These are phyloP conservation scores for Whitmania pigra DNA, from an alignment of 1,140 invertebrate species.

Conservation along the genomic window DNA sequence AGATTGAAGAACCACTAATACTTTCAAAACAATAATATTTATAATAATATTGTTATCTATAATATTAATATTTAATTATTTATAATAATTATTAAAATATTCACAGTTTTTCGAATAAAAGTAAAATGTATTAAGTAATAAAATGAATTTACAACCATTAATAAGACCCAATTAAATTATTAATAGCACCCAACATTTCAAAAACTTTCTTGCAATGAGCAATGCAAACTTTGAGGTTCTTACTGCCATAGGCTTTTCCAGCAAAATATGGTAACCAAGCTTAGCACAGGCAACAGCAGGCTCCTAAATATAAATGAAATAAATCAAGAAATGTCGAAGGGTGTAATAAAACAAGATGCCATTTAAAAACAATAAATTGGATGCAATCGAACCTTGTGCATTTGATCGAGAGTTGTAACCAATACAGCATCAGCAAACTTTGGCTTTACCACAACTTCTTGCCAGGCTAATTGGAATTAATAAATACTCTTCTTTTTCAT, in stretches of 20 bases:
- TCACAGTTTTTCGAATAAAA: neutral
- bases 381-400: constrained; percentile 15
- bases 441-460: neutral
- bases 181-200: neutral
- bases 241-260: constrained; percentile 48
- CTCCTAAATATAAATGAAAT: constrained; percentile 30
- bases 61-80: too few relatives aligned
- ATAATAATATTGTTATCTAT: too few relatives aligned
- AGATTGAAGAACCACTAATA: too few relatives aligned
- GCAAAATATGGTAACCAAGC: constrained; percentile 44
- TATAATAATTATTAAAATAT: too few relatives aligned
- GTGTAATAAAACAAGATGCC: too few relatives aligned
- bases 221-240: constrained; percentile 17
- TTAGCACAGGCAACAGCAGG: constrained; percentile 44
- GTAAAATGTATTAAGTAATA: neutral
- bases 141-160: neutral
- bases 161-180: neutral
- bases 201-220: neutral
- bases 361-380: too few relatives aligned
- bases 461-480: constrained; percentile 10
- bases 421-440: constrained; percentile 20
- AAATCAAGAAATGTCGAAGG: neutral
- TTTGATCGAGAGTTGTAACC: constrained; percentile 18
- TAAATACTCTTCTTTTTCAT: neutral
- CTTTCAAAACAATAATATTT: neutral